Conservation (phyloP, 1,140 invertebrate genomes). For the Zaprionus camerounensis region DNA sequence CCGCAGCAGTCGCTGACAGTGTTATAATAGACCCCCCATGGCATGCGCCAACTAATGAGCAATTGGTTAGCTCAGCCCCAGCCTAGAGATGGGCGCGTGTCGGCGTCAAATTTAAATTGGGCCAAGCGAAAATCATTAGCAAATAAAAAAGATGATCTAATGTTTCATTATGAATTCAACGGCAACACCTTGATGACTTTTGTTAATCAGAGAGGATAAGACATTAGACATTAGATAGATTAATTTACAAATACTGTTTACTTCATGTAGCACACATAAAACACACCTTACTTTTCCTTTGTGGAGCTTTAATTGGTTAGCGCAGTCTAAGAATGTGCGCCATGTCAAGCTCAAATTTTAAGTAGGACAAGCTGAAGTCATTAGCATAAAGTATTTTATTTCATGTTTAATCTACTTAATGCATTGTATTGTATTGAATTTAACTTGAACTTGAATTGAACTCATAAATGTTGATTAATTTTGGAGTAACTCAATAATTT, state of each 20-base stretch:
- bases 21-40: constrained; percentile 46
- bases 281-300: too few relatives aligned
- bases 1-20: constrained; percentile 56
- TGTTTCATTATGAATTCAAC: not conserved
- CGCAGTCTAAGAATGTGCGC: too few relatives aligned
- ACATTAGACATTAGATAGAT: not conserved
- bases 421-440: too few relatives aligned
- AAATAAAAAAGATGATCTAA: not conserved
- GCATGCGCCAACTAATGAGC: constrained; percentile 65
- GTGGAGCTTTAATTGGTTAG: too few relatives aligned
- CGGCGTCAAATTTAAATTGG: constrained; percentile 2
- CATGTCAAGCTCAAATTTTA: too few relatives aligned
- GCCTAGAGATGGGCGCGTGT: constrained; percentile 17
- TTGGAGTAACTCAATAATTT: too few relatives aligned
- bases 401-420: too few relatives aligned
- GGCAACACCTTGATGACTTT: not conserved
- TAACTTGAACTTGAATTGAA: too few relatives aligned
- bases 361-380: too few relatives aligned
- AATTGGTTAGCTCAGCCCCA: constrained; percentile 57
- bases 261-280: not conserved
- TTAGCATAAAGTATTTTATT: too few relatives aligned
- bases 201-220: not conserved
- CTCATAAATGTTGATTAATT: too few relatives aligned
- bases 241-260: not conserved
- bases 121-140: constrained; percentile 5